A percentile compares a stretch with the other conserved stretches of the same genome.
Evolutionary conservation across 37 sponge, comb jelly and placozoan genomes (phyloP).

Genomic region (Spongilla lacustris): DNA sequence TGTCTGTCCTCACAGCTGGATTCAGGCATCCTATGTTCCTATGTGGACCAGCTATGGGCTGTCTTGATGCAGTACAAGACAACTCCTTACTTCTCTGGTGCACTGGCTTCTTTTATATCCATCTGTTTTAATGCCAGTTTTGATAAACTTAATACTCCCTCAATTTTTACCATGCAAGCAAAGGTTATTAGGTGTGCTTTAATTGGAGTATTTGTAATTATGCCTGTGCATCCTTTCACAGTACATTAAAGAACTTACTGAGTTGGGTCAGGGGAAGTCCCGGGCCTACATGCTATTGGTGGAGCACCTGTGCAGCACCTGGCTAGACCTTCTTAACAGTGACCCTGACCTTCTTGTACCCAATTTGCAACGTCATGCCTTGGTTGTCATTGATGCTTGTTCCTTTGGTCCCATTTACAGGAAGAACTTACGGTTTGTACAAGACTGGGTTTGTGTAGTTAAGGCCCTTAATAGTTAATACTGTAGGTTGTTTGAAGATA

Average conservation of each 20-base stretch:
- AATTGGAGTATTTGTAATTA: not conserved
- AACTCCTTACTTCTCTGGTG: not conserved
- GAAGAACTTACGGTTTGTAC: constrained; percentile 60
- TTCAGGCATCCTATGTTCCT: not conserved
- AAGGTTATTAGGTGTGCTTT: constrained; percentile 12
- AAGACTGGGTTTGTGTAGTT: not conserved
- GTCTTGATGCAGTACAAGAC: not conserved
- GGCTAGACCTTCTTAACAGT: constrained; percentile 14
- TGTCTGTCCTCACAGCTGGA: not conserved
- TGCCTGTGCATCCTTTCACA: not conserved
- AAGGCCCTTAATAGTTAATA: not conserved
- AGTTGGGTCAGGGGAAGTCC: constrained; percentile 41
- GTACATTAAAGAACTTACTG: constrained; percentile 14
- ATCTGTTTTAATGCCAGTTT: not conserved
- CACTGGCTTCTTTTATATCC: not conserved
- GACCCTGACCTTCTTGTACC: not conserved
- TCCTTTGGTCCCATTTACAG: constrained; percentile 65
- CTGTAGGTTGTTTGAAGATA: constrained; percentile 53
- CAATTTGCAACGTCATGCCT: constrained; percentile 25
- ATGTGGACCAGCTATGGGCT: not conserved
- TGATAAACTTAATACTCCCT: not conserved
- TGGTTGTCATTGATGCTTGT: constrained; percentile 37
- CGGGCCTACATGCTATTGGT: constrained; percentile 53
- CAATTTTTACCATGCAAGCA: constrained; percentile 5
- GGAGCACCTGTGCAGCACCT: constrained; percentile 22